Evolutionary conservation across 2,888 invertebrate genomes (phyloP).

Genomic region (Microctonus aethiopoides): DNA sequence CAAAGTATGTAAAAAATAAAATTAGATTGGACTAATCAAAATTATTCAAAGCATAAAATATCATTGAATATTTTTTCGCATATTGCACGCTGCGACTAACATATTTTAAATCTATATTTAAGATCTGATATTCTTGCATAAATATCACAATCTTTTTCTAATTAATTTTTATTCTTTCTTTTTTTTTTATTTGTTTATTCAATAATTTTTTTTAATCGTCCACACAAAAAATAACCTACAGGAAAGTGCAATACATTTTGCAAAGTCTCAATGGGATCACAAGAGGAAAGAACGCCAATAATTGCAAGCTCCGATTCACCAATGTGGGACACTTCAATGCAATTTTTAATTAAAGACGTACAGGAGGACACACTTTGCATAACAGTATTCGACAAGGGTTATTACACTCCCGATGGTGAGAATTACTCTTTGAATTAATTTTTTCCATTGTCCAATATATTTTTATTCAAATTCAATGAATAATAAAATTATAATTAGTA

Average conservation of each 20-base stretch:
- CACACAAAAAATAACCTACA: slow-evolving; percentile 47
- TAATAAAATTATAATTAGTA: slow-evolving; percentile 23
- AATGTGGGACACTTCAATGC: slow-evolving; percentile 81
- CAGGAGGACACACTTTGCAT: slow-evolving; percentile 77
- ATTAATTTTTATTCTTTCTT: too few species aligned
- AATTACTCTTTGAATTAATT: slow-evolving; percentile 23
- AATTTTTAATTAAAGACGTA: slow-evolving; percentile 78
- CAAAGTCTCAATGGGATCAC: slow-evolving; percentile 79
- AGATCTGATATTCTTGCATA: neutral
- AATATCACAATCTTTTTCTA: neutral
- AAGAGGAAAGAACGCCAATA: slow-evolving; percentile 76
- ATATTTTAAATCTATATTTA: neutral
- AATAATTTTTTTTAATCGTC: too few species aligned
- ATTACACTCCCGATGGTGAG: slow-evolving; percentile 79
- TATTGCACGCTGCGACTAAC: slow-evolving; percentile 18
- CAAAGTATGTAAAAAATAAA: slow-evolving; percentile 39
- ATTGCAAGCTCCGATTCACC: slow-evolving; percentile 71
- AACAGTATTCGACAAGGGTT: slow-evolving; percentile 77
- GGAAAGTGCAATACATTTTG: slow-evolving; percentile 79
- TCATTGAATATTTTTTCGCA: neutral
- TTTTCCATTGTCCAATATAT: neutral
- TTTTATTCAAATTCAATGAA: neutral
- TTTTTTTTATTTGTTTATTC: too few species aligned
- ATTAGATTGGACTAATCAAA: neutral
- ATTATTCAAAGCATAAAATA: neutral